Conservation (phyloP, 1,140 invertebrate genomes). For the Ceratoteleas bidentatus region DNA sequence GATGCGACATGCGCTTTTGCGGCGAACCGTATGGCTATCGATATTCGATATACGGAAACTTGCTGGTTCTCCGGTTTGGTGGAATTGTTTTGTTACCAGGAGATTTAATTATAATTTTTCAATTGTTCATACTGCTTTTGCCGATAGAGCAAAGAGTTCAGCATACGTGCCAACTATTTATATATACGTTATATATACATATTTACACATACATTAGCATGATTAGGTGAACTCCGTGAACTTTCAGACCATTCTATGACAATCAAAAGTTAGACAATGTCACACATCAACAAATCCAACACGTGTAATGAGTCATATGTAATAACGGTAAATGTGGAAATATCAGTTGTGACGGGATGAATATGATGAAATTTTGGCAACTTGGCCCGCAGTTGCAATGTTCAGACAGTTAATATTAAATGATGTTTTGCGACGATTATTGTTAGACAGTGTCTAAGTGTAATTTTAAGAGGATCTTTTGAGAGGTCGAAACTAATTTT, state of each 20-base stretch:
- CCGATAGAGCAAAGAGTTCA: no score
- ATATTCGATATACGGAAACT: constrained; percentile 66
- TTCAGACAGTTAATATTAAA: no score
- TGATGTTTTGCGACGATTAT: no score
- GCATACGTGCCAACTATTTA: not conserved
- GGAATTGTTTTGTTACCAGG: constrained; percentile 43
- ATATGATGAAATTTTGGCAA: no score
- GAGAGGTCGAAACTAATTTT: no score
- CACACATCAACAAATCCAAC: constrained; percentile 1
- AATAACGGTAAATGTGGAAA: no score
- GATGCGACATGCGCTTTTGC: constrained; percentile 60
- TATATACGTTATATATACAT: not conserved
- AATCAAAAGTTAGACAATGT: constrained; percentile 21
- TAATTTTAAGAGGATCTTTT: no score
- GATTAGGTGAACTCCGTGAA: constrained; percentile 15
- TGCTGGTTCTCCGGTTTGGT: constrained; percentile 43
- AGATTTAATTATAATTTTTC: constrained; percentile 55
- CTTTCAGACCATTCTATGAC: constrained; percentile 7
- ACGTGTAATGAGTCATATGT: no score
- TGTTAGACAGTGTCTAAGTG: no score
- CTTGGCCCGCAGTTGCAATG: no score
- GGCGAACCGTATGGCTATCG: constrained; percentile 45
- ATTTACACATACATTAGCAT: constrained; percentile 8
- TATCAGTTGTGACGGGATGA: no score
- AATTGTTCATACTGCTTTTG: constrained; percentile 12